Evolutionary conservation across 2,113 vertebrate genomes (phyloP).

Genomic region (Caretta caretta): DNA sequence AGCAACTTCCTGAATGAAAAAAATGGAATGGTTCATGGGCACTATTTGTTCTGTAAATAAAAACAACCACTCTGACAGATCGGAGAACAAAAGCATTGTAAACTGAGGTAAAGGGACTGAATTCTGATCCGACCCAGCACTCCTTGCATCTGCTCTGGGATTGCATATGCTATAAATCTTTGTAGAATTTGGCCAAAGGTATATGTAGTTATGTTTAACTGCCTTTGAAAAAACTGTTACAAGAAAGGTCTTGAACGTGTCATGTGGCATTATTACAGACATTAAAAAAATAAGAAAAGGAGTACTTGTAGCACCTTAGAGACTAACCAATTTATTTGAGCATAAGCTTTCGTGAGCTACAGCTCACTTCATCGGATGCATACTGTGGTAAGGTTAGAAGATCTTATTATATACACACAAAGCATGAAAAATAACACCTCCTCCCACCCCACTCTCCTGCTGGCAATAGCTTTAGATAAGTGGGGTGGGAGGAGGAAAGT

Average conservation of each 20-base stretch:
- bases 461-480: too few species aligned
- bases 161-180: background rate
- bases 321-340: too few species aligned
- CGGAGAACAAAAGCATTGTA: background rate
- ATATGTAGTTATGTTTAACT: background rate
- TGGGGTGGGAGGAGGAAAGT: too few species aligned
- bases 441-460: too few species aligned
- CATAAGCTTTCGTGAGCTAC: too few species aligned
- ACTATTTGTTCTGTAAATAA: background rate
- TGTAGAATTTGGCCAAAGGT: background rate
- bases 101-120: background rate
- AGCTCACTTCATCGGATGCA: too few species aligned
- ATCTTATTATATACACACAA: too few species aligned
- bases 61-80: background rate
- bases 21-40: accelerated
- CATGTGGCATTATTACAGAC: background rate
- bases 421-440: too few species aligned
- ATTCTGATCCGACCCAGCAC: background rate
- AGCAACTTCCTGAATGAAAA: background rate
- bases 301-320: too few species aligned
- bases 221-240: background rate
- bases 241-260: background rate
- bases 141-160: background rate
- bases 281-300: background rate
- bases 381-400: too few species aligned